phyloP scores from a whole-genome alignment of 2,888 invertebrate genomes.

The Orgyia antiqua region DNA sequence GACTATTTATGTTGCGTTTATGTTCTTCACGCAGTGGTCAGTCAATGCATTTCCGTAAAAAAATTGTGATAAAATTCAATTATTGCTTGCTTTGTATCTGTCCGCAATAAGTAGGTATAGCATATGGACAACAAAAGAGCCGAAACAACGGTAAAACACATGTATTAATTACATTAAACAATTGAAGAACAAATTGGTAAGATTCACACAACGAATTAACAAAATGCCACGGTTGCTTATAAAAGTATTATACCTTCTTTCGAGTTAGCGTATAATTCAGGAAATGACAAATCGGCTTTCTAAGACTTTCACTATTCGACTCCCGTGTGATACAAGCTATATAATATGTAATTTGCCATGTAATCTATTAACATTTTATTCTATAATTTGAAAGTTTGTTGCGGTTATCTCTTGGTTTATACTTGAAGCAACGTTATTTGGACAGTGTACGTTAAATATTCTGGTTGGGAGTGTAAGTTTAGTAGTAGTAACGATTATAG shows the following conservation, averaged over 20 bases:
- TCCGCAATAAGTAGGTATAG: too few species aligned
- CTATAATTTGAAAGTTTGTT: conserved; percentile 27
- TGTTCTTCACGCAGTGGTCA: too few species aligned
- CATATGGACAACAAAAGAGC: conserved; percentile 7
- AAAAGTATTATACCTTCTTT: conserved; percentile 19
- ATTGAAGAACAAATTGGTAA: conserved; percentile 20
- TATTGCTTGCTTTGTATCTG: too few species aligned
- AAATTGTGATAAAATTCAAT: too few species aligned
- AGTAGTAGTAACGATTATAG: too few species aligned
- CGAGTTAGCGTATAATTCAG: conserved; percentile 21
- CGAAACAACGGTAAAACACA: conserved; percentile 16
- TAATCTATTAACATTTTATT: conserved; percentile 26
- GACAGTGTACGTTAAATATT: too few species aligned
- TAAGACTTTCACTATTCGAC: conserved; percentile 33
- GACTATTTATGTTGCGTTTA: too few species aligned
- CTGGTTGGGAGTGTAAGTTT: too few species aligned
- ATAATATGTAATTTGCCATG: conserved; percentile 33
- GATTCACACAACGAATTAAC: conserved; percentile 26
- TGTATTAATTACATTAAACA: conserved; percentile 19
- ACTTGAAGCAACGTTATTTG: too few species aligned
- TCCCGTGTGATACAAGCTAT: conserved; percentile 25
- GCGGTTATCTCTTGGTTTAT: too few species aligned
- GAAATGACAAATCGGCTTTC: conserved; percentile 41
- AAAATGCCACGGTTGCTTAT: conserved; percentile 23
- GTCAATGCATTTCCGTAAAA: too few species aligned